Percentiles rank a stretch among this genome's conserved stretches.
Conservation (phyloP, 2,113 vertebrate genomes). For the Barnardius zonarius region DNA sequence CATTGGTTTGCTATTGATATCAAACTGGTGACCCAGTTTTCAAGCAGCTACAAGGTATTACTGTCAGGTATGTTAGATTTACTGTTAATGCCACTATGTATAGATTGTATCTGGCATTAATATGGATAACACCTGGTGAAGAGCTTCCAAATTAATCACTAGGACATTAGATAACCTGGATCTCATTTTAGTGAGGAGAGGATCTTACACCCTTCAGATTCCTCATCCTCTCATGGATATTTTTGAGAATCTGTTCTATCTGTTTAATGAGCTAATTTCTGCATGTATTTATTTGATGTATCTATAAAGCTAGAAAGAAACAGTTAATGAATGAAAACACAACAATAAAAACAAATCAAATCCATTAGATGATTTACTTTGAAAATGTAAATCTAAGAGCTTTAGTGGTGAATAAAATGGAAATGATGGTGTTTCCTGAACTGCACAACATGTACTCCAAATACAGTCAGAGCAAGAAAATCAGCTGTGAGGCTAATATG, state of each 20-base stretch:
- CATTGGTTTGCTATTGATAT: background rate
- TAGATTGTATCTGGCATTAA: conserved; percentile 27
- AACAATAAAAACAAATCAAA: background rate
- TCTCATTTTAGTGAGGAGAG: background rate
- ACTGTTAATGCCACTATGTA: conserved; percentile 11
- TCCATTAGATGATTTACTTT: background rate
- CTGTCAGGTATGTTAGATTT: conserved; percentile 48
- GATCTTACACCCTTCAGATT: background rate
- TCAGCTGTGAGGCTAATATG: background rate
- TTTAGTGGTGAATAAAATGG: background rate
- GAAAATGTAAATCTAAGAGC: background rate
- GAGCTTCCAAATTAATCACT: conserved; percentile 36
- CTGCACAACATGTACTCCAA: background rate
- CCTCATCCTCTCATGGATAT: background rate
- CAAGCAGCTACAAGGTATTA: background rate
- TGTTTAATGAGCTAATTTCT: background rate
- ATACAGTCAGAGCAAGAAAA: background rate
- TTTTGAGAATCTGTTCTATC: background rate
- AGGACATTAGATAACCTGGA: background rate
- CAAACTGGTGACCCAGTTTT: conserved; percentile 30
- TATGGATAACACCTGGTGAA: conserved; percentile 24
- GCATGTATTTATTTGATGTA: background rate
- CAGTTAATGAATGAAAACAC: background rate
- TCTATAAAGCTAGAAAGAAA: background rate
- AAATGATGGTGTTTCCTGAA: background rate